Percentiles rank a stretch among this genome's conserved stretches.
Conservation (phyloP, 1,140 invertebrate species). For the Babylonia areolata region DNA sequence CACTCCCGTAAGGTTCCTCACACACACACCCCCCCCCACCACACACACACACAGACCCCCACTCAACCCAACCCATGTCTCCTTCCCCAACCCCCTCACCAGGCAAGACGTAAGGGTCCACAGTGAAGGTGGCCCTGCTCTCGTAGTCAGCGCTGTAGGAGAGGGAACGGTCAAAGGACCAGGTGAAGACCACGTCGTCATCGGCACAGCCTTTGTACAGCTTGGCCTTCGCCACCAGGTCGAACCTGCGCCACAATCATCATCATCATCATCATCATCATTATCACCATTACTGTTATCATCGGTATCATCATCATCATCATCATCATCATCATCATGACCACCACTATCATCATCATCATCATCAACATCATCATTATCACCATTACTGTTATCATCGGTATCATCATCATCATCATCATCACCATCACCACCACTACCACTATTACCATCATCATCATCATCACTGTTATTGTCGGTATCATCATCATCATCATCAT, state of each 20-base stretch:
- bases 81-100: constrained; percentile 12
- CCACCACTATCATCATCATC: too few species aligned
- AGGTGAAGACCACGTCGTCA: constrained; percentile 29
- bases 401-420: too few species aligned
- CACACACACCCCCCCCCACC: too few species aligned
- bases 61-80: not conserved
- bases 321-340: not conserved
- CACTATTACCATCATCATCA: too few species aligned
- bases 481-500: not conserved
- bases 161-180: constrained; percentile 31
- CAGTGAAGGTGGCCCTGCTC: constrained; percentile 14
- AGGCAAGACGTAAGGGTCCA: constrained; percentile 29
- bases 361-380: too few species aligned
- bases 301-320: not conserved
- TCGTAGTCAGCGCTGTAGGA: constrained; percentile 17
- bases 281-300: not conserved
- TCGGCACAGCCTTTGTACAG: constrained; percentile 32
- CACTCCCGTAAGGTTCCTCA: too few species aligned
- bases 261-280: not conserved
- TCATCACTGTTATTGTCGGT: too few species aligned
- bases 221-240: constrained; percentile 28
- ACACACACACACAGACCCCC: too few species aligned
- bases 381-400: too few species aligned
- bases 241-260: not conserved
- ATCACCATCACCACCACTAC: too few species aligned